Evolutionary conservation across 2,888 invertebrate genomes (phyloP).

Genomic region (Perizoma flavofasciatum): DNA sequence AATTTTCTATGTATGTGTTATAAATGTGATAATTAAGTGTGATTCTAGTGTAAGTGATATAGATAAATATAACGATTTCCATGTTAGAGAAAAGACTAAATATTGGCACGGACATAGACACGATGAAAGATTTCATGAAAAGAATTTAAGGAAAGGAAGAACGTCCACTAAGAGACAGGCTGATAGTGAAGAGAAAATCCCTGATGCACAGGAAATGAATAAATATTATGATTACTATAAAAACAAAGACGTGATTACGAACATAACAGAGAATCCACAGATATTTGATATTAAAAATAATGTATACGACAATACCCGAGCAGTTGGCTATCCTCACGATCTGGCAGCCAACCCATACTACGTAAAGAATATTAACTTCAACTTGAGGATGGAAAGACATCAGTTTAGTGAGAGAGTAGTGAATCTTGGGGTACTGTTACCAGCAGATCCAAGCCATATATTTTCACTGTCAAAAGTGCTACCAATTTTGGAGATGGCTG

Average conservation of each 20-base stretch:
- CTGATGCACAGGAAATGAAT: slow-evolving; percentile 56
- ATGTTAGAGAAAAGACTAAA: slow-evolving; percentile 50
- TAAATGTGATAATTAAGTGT: slow-evolving; percentile 80
- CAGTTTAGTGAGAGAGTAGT: slow-evolving; percentile 76
- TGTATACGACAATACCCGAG: slow-evolving; percentile 56
- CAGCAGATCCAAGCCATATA: slow-evolving; percentile 84
- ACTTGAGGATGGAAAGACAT: slow-evolving; percentile 65
- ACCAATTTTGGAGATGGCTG: slow-evolving; percentile 88
- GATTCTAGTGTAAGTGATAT: slow-evolving; percentile 75
- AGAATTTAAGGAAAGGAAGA: slow-evolving; percentile 53
- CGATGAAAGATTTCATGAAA: slow-evolving; percentile 49
- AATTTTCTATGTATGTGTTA: slow-evolving; percentile 68
- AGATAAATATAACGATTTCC: slow-evolving; percentile 55
- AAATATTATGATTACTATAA: slow-evolving; percentile 65
- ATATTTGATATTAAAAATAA: slow-evolving; percentile 45
- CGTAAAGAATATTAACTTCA: slow-evolving; percentile 71
- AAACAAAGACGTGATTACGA: slow-evolving; percentile 55
- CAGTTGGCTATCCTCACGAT: slow-evolving; percentile 71
- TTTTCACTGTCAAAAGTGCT: slow-evolving; percentile 87
- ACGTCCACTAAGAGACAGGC: slow-evolving; percentile 54
- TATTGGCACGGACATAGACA: slow-evolving; percentile 53
- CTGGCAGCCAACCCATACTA: slow-evolving; percentile 63
- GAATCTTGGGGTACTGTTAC: slow-evolving; percentile 86
- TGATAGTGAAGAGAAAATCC: slow-evolving; percentile 53
- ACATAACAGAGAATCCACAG: slow-evolving; percentile 53